Percentiles rank a stretch among this genome's conserved stretches.
Evolutionary conservation across 2,888 invertebrate genomes (phyloP).

Genomic region (Himalopsyche tibetana): DNA sequence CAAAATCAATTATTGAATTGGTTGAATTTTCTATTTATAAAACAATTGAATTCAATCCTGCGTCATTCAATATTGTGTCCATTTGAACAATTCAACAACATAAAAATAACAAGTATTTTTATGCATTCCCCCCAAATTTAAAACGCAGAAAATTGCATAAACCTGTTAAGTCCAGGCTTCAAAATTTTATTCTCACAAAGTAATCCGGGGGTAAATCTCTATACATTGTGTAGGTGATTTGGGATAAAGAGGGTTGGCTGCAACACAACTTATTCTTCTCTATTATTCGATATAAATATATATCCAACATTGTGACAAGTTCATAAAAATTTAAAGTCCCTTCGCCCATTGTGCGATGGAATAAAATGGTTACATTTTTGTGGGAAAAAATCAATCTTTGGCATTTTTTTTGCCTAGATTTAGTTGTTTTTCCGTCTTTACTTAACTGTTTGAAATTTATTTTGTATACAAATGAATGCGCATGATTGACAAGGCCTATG

Average conservation of each 20-base stretch:
- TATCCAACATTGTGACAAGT: constrained; percentile 59
- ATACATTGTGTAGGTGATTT: constrained; percentile 60
- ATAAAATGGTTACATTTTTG: constrained; percentile 48
- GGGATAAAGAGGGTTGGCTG: constrained; percentile 53
- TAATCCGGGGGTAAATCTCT: constrained; percentile 53
- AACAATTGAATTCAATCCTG: no score
- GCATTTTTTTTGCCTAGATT: constrained; percentile 45
- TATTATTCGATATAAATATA: constrained; percentile 54
- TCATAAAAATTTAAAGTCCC: constrained; percentile 65
- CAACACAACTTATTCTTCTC: constrained; percentile 41
- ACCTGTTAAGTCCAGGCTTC: constrained; percentile 64
- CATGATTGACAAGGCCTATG: constrained; percentile 51
- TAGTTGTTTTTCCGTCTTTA: constrained; percentile 11
- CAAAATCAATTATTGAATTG: no score
- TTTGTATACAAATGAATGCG: constrained; percentile 6
- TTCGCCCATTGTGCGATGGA: constrained; percentile 44
- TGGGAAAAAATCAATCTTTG: constrained; percentile 50
- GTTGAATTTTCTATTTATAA: no score
- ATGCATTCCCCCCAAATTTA: constrained; percentile 56
- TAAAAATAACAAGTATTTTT: constrained; percentile 2
- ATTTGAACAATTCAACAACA: background rate
- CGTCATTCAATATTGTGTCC: background rate
- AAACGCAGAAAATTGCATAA: constrained; percentile 65
- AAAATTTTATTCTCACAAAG: constrained; percentile 54
- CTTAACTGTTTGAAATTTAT: constrained; percentile 33